These are phyloP conservation scores for Columbina picui DNA, from an alignment of 2,113 vertebrate species.

Conservation along the genomic window DNA sequence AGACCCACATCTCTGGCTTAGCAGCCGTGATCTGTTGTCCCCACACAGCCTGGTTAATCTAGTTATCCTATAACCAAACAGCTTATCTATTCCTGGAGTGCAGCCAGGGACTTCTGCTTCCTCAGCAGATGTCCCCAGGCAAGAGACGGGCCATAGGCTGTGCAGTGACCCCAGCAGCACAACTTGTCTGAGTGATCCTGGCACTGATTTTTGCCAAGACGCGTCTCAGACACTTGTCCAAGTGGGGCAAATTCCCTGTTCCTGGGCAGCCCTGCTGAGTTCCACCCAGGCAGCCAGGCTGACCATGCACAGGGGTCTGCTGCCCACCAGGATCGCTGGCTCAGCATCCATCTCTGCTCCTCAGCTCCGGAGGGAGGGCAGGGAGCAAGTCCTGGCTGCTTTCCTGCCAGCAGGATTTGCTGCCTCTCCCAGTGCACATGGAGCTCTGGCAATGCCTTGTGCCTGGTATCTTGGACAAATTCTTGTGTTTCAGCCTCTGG, in stretches of 20 bases:
- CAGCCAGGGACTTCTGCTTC: constrained; percentile 38
- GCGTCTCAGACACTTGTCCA: background rate
- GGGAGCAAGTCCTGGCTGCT: background rate
- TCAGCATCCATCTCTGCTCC: background rate
- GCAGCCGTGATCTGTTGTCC: background rate
- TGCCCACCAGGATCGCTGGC: background rate
- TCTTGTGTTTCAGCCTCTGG: background rate
- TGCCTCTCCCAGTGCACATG: background rate
- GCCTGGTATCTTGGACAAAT: background rate
- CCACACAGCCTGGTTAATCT: constrained; percentile 39
- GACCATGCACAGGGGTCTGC: rapidly evolving
- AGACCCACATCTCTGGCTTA: background rate
- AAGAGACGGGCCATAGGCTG: background rate
- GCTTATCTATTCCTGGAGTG: constrained; percentile 33
- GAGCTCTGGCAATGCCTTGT: background rate
- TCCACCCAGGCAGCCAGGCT: background rate
- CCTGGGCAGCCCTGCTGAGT: background rate
- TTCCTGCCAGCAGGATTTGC: background rate
- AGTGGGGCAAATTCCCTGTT: background rate
- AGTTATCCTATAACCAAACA: constrained; percentile 55
- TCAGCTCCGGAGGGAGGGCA: background rate
- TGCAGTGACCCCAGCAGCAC: constrained; percentile 34
- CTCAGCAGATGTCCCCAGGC: constrained; percentile 29
- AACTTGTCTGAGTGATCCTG: background rate
- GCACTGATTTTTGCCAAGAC: background rate